Percentiles rank a stretch among this genome's conserved stretches.
Conservation (phyloP, 2,113 vertebrate genomes). For the Trinectes maculatus region DNA sequence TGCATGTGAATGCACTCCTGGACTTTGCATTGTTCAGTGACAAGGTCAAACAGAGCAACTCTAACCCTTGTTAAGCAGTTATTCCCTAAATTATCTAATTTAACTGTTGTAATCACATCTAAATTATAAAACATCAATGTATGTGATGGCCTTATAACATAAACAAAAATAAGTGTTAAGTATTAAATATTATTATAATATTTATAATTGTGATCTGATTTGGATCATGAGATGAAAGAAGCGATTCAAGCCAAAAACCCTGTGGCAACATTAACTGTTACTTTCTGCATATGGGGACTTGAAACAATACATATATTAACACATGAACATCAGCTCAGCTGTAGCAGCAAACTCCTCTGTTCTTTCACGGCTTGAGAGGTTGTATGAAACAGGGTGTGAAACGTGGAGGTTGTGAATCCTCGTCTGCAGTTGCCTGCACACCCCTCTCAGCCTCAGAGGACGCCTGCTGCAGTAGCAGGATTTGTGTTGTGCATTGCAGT, state of each 20-base stretch:
- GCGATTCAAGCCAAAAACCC: constrained; percentile 58
- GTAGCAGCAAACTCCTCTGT: constrained; percentile 52
- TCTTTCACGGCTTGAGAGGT: constrained; percentile 39
- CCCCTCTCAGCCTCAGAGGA: constrained; percentile 35
- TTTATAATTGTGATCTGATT: constrained; percentile 40
- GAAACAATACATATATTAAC: constrained; percentile 4
- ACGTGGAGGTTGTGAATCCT: constrained; percentile 55
- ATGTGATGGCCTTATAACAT: neutral
- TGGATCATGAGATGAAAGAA: constrained; percentile 13
- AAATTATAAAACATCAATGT: constrained; percentile 2
- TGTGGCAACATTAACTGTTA: constrained; percentile 70
- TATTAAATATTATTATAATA: no score
- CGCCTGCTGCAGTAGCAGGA: constrained; percentile 44
- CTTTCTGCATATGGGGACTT: neutral
- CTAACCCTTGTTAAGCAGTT: constrained; percentile 7
- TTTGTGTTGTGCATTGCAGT: constrained; percentile 60
- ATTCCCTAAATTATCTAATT: neutral
- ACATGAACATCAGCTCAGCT: constrained; percentile 23
- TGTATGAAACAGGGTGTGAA: constrained; percentile 59
- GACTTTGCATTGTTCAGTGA: constrained; percentile 3
- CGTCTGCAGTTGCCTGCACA: constrained; percentile 44
- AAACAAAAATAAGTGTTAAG: neutral
- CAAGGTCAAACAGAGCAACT: constrained; percentile 39
- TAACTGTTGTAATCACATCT: neutral
- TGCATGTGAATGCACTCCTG: constrained; percentile 15